Conservation (phyloP, 2,888 invertebrate genomes). For the Lithodes maja region DNA sequence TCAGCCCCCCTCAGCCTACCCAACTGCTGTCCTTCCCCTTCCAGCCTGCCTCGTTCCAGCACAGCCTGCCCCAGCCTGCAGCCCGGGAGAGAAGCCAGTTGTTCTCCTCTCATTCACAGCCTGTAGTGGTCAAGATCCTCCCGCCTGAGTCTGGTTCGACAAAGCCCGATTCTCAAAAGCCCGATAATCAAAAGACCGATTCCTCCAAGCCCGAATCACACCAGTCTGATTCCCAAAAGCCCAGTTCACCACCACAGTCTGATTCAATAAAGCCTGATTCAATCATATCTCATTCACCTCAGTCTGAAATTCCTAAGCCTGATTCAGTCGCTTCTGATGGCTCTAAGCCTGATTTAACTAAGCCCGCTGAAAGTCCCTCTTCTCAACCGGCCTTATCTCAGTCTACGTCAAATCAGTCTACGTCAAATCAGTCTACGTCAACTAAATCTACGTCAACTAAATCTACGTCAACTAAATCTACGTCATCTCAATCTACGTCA, state of each 20-base stretch:
- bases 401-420: neutral
- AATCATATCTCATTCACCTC: neutral
- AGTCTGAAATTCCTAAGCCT: neutral
- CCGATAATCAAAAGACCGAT: neutral
- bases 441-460: neutral
- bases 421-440: neutral
- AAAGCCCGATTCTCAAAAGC: neutral
- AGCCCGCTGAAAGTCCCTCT: neutral
- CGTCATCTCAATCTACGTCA: neutral
- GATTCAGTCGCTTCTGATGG: neutral
- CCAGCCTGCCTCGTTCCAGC: neutral
- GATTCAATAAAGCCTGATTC: neutral
- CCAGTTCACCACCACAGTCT: neutral
- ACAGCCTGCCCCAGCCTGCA: neutral
- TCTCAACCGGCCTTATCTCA: neutral
- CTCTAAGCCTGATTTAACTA: neutral
- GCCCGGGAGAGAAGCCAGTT: neutral
- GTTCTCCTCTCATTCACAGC: neutral
- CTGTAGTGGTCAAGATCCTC: too few relatives aligned
- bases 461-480: neutral
- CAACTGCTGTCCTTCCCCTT: neutral
- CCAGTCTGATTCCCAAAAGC: neutral
- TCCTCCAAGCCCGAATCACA: neutral
- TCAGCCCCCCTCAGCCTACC: neutral
- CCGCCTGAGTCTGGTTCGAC: neutral